A percentile compares a stretch with the other conserved stretches of the same genome.
phyloP scores from a whole-genome alignment of 1,140 invertebrate genomes.

The Anadara kagoshimensis region DNA sequence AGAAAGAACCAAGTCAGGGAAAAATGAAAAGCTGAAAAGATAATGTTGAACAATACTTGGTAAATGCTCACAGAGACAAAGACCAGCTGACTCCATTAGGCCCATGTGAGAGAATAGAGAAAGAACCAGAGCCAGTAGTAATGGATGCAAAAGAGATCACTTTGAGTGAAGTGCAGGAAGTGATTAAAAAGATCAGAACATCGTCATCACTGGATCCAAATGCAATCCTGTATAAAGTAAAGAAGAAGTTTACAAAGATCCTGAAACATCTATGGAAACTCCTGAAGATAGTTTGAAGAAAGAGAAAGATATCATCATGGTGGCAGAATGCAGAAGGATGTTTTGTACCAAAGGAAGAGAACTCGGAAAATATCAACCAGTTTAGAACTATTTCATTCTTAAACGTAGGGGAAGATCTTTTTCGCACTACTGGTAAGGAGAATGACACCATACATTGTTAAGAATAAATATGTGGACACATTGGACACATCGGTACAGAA shows the following conservation, averaged over 20 bases:
- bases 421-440: constrained; percentile 24
- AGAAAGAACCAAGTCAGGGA: constrained; percentile 11
- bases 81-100: background rate
- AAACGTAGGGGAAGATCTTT: constrained; percentile 34
- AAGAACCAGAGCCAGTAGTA: background rate
- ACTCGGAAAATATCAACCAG: too few species aligned
- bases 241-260: constrained; percentile 2
- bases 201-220: constrained; percentile 5
- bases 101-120: background rate
- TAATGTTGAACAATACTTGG: constrained; percentile 11
- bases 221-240: constrained; percentile 13
- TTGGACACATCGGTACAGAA: constrained; percentile 34
- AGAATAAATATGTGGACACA: constrained; percentile 25
- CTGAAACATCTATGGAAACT: constrained; percentile 12
- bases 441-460: constrained; percentile 13
- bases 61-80: constrained; percentile 14
- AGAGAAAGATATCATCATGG: constrained; percentile 9
- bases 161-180: constrained; percentile 2
- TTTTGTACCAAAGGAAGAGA: constrained; percentile 33
- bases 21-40: constrained; percentile 23
- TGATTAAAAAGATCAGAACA: constrained; percentile 17
- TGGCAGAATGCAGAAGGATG: constrained; percentile 28
- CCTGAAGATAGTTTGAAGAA: constrained; percentile 21
- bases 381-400: constrained; percentile 33
- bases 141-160: constrained; percentile 13